Conservation (phyloP, 2,797 vertebrate species). For the Sebastes matsubarae region DNA sequence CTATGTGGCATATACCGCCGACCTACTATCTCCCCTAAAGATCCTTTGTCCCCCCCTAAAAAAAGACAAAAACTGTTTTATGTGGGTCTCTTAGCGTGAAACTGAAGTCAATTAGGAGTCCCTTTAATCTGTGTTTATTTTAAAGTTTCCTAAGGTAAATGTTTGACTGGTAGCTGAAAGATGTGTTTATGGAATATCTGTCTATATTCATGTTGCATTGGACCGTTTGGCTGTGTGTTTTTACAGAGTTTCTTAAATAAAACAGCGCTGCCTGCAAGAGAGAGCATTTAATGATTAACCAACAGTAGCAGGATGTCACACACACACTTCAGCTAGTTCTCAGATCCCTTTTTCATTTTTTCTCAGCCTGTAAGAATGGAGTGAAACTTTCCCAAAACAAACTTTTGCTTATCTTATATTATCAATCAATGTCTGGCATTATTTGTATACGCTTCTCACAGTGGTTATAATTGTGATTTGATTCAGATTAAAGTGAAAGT, state of each 20-base stretch:
- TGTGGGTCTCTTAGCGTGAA: background rate
- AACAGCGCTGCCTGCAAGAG: background rate
- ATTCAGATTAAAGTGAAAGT: background rate
- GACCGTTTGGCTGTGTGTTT: background rate
- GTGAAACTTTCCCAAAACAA: conserved; percentile 2
- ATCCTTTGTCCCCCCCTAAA: background rate
- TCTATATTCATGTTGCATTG: background rate
- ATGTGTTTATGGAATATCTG: background rate
- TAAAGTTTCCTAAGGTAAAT: background rate
- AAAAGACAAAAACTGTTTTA: too few species aligned
- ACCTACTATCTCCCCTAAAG: background rate
- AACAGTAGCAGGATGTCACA: conserved; percentile 6
- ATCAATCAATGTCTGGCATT: background rate
- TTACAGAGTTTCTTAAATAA: background rate
- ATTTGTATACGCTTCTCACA: background rate
- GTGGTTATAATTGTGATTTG: background rate
- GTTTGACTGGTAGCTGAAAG: background rate
- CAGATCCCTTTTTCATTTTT: background rate
- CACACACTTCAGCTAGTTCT: background rate
- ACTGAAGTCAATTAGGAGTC: background rate
- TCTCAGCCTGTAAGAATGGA: background rate
- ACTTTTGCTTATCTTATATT: background rate
- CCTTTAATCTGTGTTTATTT: background rate
- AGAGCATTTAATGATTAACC: conserved; percentile 39
- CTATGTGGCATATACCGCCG: too few species aligned